Conservation (phyloP, 2,888 invertebrate species). For the Tetragonisca angustula region DNA sequence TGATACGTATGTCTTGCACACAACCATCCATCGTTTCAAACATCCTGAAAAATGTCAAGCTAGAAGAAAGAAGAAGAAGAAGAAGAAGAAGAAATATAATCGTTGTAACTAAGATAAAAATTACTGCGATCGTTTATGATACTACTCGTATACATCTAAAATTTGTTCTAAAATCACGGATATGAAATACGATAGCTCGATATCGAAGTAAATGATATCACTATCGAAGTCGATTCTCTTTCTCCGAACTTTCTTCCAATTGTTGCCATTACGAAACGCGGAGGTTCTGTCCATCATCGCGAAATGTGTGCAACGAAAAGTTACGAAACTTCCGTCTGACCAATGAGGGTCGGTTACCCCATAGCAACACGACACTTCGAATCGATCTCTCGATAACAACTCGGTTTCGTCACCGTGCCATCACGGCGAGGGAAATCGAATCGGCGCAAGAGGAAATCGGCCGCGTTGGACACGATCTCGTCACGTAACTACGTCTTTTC, state of each 20-base stretch:
- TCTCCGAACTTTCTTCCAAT: not conserved
- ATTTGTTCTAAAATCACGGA: too few species aligned
- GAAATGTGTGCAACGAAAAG: not conserved
- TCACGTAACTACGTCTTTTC: slow-evolving; percentile 31
- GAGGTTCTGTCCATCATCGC: not conserved
- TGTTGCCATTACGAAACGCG: not conserved
- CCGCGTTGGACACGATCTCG: slow-evolving; percentile 19
- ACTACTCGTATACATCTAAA: too few species aligned
- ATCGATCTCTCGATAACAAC: not conserved
- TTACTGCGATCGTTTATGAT: too few species aligned
- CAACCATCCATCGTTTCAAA: too few species aligned
- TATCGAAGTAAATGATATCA: not conserved
- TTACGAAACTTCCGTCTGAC: slow-evolving; percentile 10
- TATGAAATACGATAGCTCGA: not conserved
- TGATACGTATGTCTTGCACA: too few species aligned
- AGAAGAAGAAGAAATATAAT: too few species aligned
- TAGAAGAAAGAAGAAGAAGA: too few species aligned
- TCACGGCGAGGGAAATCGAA: slow-evolving; percentile 18
- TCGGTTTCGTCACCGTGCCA: slow-evolving; percentile 25
- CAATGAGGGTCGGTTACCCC: not conserved
- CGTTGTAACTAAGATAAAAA: too few species aligned
- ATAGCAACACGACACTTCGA: not conserved
- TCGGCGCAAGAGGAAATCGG: slow-evolving; percentile 28
- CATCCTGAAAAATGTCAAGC: too few species aligned
- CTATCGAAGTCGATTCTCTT: not conserved